Conservation (phyloP, 2,113 vertebrate genomes). For the Globicephala melas region DNA sequence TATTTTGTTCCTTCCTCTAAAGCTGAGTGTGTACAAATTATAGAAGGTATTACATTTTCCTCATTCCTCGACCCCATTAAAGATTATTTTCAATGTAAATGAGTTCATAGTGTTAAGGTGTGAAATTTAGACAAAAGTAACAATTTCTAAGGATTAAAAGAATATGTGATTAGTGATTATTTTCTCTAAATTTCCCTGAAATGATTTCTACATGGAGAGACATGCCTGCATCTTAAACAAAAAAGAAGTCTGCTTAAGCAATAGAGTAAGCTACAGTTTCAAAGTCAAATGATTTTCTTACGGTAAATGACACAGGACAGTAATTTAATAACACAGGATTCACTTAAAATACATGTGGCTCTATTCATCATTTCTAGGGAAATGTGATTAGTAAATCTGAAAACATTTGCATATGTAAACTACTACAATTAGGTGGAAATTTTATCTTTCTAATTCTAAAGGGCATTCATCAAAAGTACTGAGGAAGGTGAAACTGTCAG, state of each 20-base stretch:
- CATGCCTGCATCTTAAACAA: neutral
- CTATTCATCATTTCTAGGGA: slow-evolving; percentile 61
- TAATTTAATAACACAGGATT: slow-evolving; percentile 44
- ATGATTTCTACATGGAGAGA: neutral
- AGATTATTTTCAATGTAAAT: neutral
- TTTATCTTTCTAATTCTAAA: slow-evolving; percentile 65
- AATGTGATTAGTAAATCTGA: slow-evolving; percentile 74
- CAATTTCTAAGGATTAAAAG: neutral
- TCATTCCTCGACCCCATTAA: neutral
- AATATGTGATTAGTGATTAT: neutral
- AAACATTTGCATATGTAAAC: slow-evolving; percentile 70
- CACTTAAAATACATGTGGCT: slow-evolving; percentile 64
- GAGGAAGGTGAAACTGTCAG: slow-evolving; percentile 68
- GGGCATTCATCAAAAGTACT: slow-evolving; percentile 61
- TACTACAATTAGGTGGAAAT: slow-evolving; percentile 62
- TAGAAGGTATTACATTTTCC: neutral
- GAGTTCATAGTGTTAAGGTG: neutral
- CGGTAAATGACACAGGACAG: slow-evolving; percentile 6
- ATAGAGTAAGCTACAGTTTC: neutral
- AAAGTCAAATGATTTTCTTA: slow-evolving; percentile 24
- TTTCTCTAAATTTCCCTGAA: slow-evolving; percentile 10
- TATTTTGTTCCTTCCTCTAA: neutral
- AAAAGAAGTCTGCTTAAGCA: neutral
- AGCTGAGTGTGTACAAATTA: neutral
- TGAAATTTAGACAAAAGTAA: neutral